Evolutionary conservation across 2,113 vertebrate genomes (phyloP).

Genomic region (Gasterosteus nipponicus): DNA sequence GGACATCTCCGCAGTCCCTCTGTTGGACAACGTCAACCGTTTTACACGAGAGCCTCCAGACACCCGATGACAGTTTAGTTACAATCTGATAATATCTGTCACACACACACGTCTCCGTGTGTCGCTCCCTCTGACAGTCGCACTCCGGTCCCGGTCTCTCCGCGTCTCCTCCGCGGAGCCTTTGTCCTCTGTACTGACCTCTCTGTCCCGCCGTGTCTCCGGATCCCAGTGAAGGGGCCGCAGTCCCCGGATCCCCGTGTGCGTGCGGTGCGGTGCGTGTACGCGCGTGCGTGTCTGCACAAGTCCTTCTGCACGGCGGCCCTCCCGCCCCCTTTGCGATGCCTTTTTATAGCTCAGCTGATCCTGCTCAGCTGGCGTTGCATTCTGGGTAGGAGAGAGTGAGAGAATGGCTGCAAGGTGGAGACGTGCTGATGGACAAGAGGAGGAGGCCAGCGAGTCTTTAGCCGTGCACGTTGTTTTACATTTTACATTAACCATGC

Average conservation of each 20-base stretch:
- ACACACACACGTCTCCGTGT: constrained; percentile 2
- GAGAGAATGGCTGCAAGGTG: constrained; percentile 1
- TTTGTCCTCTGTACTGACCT: constrained; percentile 82
- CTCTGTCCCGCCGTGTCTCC: constrained; percentile 64
- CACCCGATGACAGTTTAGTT: constrained; percentile 31
- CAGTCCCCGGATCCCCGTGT: constrained; percentile 70
- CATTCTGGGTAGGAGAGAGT: constrained; percentile 77
- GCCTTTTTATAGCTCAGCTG: constrained; percentile 82
- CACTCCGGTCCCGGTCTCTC: constrained; percentile 22
- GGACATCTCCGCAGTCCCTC: constrained; percentile 7
- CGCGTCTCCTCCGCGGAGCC: constrained; percentile 42
- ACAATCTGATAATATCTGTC: constrained; percentile 21
- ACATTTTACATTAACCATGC: not conserved
- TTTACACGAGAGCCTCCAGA: constrained; percentile 5
- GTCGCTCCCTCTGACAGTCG: constrained; percentile 15
- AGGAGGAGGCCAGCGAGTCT: not conserved
- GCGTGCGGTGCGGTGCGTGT: constrained; percentile 50
- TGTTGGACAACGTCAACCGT: constrained; percentile 12
- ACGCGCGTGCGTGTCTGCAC: constrained; percentile 68
- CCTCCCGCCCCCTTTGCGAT: constrained; percentile 67
- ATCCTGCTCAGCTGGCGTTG: constrained; percentile 71
- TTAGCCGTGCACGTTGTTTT: not conserved
- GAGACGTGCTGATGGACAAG: constrained; percentile 14
- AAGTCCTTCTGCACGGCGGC: constrained; percentile 77
- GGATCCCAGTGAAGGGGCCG: constrained; percentile 72